Percentiles rank a stretch among this genome's conserved stretches.
Evolutionary conservation across 2,113 vertebrate genomes (phyloP).

Genomic region (Condylura cristata): DNA sequence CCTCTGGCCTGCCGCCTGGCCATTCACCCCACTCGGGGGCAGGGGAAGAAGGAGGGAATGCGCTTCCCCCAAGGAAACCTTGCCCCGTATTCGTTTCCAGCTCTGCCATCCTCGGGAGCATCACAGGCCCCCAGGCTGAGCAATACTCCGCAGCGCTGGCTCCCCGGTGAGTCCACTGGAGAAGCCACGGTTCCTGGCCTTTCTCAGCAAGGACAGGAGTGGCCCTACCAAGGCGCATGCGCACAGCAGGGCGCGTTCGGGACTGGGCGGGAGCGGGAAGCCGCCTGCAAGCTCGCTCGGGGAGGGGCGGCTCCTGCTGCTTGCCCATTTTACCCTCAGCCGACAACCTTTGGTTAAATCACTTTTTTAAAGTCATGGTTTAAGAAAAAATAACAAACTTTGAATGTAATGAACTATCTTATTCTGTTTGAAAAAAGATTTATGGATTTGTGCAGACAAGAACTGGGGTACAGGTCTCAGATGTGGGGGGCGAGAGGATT

Average conservation of each 20-base stretch:
- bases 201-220: slow-evolving; percentile 19
- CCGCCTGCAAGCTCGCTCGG: no score
- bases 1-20: neutral
- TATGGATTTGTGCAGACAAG: no score
- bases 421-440: no score
- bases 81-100: rapidly evolving
- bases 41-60: neutral
- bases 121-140: neutral
- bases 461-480: no score
- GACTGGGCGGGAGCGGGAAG: neutral
- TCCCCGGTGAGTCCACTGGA: neutral
- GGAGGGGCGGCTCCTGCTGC: neutral
- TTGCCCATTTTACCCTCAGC: neutral
- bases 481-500: no score
- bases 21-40: neutral
- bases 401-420: neutral
- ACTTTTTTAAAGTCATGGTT: neutral
- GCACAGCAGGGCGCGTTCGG: neutral
- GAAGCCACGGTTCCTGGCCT: neutral
- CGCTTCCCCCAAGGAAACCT: rapidly evolving
- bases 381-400: neutral
- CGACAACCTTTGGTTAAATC: neutral
- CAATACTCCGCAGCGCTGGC: neutral
- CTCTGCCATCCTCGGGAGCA: neutral
- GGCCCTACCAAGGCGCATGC: slow-evolving; percentile 12